Conservation (phyloP, 2,113 vertebrate species). For the Paraplagusia blochii region DNA sequence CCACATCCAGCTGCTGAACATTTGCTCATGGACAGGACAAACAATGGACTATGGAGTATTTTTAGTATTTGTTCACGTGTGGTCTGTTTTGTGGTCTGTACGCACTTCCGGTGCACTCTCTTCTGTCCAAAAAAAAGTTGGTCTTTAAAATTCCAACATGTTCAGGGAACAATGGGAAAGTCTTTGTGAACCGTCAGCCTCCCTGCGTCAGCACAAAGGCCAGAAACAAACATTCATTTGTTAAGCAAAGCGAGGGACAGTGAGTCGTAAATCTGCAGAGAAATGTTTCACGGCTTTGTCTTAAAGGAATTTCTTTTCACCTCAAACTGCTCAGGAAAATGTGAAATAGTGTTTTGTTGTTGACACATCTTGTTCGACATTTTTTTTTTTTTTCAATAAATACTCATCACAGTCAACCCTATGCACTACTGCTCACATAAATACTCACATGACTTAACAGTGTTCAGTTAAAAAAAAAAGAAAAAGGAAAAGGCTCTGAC, state of each 20-base stretch:
- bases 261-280: conserved; percentile 42
- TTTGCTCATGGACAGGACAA: conserved; percentile 9
- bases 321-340: conserved; percentile 4
- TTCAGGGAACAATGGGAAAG: conserved; percentile 36
- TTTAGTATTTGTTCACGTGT: conserved; percentile 24
- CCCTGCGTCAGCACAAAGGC: conserved; percentile 44
- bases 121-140: conserved; percentile 27
- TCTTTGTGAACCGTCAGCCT: conserved; percentile 31
- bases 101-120: conserved; percentile 2
- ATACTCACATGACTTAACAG: conserved; percentile 9
- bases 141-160: conserved; percentile 45
- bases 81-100: conserved; percentile 7
- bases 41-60: conserved; percentile 8
- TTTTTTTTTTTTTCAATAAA: conserved; percentile 30
- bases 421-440: conserved; percentile 1
- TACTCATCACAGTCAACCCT: conserved; percentile 18
- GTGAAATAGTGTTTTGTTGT: not conserved
- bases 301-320: conserved; percentile 13
- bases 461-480: conserved; percentile 24
- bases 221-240: conserved; percentile 66
- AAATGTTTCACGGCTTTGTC: conserved; percentile 24
- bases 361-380: not conserved
- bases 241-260: conserved; percentile 54
- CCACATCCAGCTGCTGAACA: not conserved
- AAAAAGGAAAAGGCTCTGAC: not conserved